phyloP scores from a whole-genome alignment of 2,888 invertebrate genomes.

The Nomada goodeniana region DNA sequence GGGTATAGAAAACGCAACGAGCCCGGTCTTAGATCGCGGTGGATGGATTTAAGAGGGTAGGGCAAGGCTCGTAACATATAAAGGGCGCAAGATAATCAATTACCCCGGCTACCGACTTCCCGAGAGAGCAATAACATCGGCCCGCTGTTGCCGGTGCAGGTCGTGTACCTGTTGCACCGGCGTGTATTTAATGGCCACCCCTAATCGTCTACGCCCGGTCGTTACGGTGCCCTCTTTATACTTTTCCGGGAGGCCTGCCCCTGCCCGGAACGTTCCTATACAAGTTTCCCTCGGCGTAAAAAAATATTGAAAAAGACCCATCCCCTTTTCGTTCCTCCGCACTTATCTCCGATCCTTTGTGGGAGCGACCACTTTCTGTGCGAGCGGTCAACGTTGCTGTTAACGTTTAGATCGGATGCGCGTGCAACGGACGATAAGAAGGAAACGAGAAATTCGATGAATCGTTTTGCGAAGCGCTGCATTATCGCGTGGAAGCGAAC shows the following conservation, averaged over 20 bases:
- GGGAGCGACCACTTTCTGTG: no score
- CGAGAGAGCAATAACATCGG: slow-evolving; percentile 70
- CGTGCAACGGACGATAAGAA: no score
- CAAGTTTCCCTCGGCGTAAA: slow-evolving; percentile 26
- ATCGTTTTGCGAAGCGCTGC: no score
- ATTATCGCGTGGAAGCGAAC: neutral
- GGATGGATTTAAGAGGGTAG: slow-evolving; percentile 74
- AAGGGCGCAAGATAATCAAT: slow-evolving; percentile 79
- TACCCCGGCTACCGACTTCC: slow-evolving; percentile 76
- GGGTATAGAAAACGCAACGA: slow-evolving; percentile 66
- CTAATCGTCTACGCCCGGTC: slow-evolving; percentile 69
- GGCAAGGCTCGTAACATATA: slow-evolving; percentile 69
- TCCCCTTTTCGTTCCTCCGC: no score
- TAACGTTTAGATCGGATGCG: no score
- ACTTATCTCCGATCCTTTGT: no score
- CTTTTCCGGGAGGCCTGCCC: slow-evolving; percentile 56
- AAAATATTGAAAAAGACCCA: no score
- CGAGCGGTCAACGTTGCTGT: no score
- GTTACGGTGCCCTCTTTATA: slow-evolving; percentile 48
- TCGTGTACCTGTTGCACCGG: slow-evolving; percentile 71
- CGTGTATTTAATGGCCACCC: slow-evolving; percentile 69
- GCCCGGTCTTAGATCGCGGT: slow-evolving; percentile 67
- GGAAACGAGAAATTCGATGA: no score
- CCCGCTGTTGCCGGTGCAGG: slow-evolving; percentile 57
- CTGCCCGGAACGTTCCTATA: neutral